Conservation (phyloP, 2,797 vertebrate species). For the Limnodromus scolopaceus region DNA sequence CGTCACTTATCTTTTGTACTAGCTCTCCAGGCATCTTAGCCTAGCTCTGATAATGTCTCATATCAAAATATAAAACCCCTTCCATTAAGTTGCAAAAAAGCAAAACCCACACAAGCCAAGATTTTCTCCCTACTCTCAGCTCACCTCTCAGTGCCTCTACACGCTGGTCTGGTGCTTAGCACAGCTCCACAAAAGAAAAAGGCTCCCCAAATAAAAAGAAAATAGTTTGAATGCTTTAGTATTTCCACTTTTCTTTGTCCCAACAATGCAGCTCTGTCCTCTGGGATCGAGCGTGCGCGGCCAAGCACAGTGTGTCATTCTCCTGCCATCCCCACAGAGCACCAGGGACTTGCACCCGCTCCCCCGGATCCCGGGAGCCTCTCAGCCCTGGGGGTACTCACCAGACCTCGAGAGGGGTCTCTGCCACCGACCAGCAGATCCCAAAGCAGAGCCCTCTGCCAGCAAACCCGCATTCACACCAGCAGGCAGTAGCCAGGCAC, state of each 20-base stretch:
- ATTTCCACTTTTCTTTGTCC: constrained; percentile 36
- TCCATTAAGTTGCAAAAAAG: background rate
- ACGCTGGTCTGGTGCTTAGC: background rate
- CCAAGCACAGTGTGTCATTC: background rate
- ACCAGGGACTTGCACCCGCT: background rate
- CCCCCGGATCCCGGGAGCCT: background rate
- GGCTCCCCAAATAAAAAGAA: background rate
- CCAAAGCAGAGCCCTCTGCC: background rate
- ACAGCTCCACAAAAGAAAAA: background rate
- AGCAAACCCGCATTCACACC: background rate
- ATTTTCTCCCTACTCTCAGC: background rate
- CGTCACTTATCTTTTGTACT: background rate
- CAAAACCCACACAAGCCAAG: background rate
- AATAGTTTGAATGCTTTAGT: constrained; percentile 51
- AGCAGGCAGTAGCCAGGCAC: background rate
- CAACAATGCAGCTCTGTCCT: constrained; percentile 69
- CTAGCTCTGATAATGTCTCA: background rate
- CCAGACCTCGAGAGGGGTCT: background rate
- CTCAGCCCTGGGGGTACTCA: background rate
- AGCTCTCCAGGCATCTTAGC: background rate
- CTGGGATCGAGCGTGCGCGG: background rate
- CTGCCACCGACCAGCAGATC: background rate
- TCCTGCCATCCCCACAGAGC: background rate
- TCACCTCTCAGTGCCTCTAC: background rate
- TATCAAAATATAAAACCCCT: background rate